phyloP scores from a whole-genome alignment of 2,113 vertebrate genomes.

The Perca schrenkii region DNA sequence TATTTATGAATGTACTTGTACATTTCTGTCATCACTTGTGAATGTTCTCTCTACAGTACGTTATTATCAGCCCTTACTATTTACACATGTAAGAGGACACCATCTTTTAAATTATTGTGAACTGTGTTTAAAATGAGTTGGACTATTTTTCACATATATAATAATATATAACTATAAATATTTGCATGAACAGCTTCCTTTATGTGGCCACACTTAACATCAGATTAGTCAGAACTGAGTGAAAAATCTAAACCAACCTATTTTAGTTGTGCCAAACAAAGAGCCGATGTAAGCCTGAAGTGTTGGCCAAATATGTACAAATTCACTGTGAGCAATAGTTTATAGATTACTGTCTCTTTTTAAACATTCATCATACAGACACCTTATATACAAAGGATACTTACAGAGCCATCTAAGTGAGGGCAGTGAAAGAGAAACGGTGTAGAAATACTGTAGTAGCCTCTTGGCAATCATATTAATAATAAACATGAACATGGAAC shows the following conservation, averaged over 20 bases:
- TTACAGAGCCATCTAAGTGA: neutral
- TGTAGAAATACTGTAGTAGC: neutral
- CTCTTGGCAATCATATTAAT: neutral
- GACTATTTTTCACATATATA: too few relatives aligned
- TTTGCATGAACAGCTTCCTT: neutral
- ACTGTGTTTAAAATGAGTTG: neutral
- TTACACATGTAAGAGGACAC: neutral
- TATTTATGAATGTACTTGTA: neutral
- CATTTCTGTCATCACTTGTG: neutral
- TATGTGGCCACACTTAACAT: neutral
- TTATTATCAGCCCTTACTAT: neutral
- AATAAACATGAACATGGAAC: too few relatives aligned
- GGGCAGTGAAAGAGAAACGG: slow-evolving; percentile 1
- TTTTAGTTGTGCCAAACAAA: neutral
- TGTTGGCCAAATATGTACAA: neutral
- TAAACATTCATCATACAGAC: neutral
- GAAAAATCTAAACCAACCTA: neutral
- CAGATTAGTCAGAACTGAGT: neutral
- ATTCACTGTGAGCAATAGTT: neutral
- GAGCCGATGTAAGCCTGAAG: neutral
- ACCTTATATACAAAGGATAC: neutral
- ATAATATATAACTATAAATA: neutral
- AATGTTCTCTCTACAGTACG: neutral
- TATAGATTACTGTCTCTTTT: neutral
- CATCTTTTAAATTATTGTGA: neutral